Conservation (phyloP, 2,888 invertebrate species). For the Troilus luridus region DNA sequence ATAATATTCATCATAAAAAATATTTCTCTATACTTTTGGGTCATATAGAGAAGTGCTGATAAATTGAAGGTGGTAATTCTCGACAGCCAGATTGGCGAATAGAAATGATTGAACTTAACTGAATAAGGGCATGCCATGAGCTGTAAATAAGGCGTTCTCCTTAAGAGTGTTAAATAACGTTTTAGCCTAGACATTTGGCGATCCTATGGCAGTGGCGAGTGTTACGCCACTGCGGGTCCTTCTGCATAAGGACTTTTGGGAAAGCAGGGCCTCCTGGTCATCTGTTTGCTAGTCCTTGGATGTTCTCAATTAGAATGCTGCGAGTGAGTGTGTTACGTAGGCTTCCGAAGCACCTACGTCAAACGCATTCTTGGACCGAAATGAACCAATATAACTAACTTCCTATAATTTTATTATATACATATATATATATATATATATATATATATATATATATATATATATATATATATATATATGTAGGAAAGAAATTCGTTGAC, state of each 20-base stretch:
- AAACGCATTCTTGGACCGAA: background rate
- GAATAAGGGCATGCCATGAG: background rate
- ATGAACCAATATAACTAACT: background rate
- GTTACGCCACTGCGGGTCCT: background rate
- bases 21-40: no score
- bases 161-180: background rate
- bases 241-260: background rate
- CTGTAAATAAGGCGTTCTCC: background rate
- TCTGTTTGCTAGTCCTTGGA: constrained; percentile 19
- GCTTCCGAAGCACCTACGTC: constrained; percentile 11
- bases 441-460: no score
- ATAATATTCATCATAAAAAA: no score
- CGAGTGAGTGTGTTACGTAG: background rate
- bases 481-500: no score
- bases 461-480: no score
- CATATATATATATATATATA: no score
- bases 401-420: no score
- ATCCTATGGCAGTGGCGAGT: background rate
- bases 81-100: background rate
- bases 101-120: background rate
- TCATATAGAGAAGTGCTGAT: background rate
- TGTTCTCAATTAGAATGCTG: constrained; percentile 39
- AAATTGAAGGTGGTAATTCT: background rate
- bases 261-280: background rate
- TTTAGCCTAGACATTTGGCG: constrained; percentile 19